Evolutionary conservation across 2,888 invertebrate genomes (phyloP), one percentile per base, ranked within the genome.

Genomic region (Noctua janthe): DNA sequence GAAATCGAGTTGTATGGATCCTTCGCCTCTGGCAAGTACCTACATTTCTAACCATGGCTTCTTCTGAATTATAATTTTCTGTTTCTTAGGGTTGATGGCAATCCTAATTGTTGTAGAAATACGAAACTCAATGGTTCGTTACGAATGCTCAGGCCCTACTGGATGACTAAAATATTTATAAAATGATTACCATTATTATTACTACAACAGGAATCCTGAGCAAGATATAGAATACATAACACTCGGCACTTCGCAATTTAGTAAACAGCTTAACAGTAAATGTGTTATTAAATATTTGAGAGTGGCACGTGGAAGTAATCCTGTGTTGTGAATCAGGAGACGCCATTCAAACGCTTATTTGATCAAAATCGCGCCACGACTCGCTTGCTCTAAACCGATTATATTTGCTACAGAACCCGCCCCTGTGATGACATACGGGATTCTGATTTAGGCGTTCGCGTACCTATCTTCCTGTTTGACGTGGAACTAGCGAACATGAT

Each of bases 401-500:
- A 90, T 84, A 82, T 86, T 86, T 84, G 84, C 83, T 83, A 82
- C 81, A 62, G 80, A 82, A 75, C 66, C 80, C 80, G 70, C 81
- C 78, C 56, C 64, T 15, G 39, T n/a, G 29, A 35, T 15, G 6
- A 82, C 59, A 83, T 35, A 88, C 73, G 82, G 62, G 39, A 13
- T 5, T 56, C 0, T 10, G 13, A 74, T 70, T 62, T 69, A 64
- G 8, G 23, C 62, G 77, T 15, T 29, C n/a, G n/a, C 69, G 69
- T 15, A 8, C 7, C 43, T 15, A 15, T n/a, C 47, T 43, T 43
- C 15, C 5, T 20, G 5, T 66, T 66, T 39, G 39, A 39, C 11
- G 5, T 64, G 39, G 15, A n/a, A 20, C 20, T 66, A 11, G 11
- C 20, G 94, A 99, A 99, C 97, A 99, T 98, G 78, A 99, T 99